A percentile compares a stretch with the other conserved stretches of the same genome.
phyloP scores from a whole-genome alignment of 1,140 invertebrate genomes.

The Epicauta chinensis region DNA sequence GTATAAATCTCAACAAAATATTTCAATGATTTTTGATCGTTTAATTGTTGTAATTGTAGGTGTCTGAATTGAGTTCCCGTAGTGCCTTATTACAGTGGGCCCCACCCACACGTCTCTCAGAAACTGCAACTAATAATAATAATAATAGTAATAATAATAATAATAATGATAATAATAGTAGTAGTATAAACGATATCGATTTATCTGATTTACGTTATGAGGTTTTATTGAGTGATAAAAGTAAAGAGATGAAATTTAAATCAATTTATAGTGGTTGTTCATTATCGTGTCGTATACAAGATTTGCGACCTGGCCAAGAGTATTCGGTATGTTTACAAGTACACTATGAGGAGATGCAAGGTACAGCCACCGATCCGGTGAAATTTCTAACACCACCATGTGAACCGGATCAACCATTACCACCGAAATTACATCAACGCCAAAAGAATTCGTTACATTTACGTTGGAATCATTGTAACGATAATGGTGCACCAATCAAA shows the following conservation, averaged over 20 bases:
- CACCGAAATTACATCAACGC: slow-evolving; percentile 53
- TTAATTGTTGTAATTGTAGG: slow-evolving; percentile 46
- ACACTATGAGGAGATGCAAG: slow-evolving; percentile 48
- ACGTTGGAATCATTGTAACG: slow-evolving; percentile 60
- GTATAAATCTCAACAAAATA: slow-evolving; percentile 41
- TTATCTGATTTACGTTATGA: slow-evolving; percentile 67
- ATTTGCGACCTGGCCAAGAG: slow-evolving; percentile 73
- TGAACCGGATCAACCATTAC: slow-evolving; percentile 55
- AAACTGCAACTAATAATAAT: slow-evolving; percentile 45
- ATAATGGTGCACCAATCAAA: slow-evolving; percentile 72
- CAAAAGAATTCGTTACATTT: slow-evolving; percentile 55
- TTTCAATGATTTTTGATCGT: background rate
- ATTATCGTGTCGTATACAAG: slow-evolving; percentile 64
- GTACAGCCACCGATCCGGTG: slow-evolving; percentile 46
- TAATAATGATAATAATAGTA: no score
- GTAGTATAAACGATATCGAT: slow-evolving; percentile 38
- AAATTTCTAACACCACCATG: slow-evolving; percentile 59
- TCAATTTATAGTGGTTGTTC: slow-evolving; percentile 68
- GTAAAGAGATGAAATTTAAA: slow-evolving; percentile 69
- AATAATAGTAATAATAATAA: no score
- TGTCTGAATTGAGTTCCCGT: slow-evolving; percentile 68
- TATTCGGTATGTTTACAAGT: slow-evolving; percentile 68
- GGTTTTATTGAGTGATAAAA: slow-evolving; percentile 67
- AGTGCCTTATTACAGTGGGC: slow-evolving; percentile 75
- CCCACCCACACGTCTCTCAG: slow-evolving; percentile 55